Evolutionary conservation across 2,888 invertebrate genomes (phyloP), one percentile per base, ranked within the genome.

Genomic region (Xanthia togata): DNA sequence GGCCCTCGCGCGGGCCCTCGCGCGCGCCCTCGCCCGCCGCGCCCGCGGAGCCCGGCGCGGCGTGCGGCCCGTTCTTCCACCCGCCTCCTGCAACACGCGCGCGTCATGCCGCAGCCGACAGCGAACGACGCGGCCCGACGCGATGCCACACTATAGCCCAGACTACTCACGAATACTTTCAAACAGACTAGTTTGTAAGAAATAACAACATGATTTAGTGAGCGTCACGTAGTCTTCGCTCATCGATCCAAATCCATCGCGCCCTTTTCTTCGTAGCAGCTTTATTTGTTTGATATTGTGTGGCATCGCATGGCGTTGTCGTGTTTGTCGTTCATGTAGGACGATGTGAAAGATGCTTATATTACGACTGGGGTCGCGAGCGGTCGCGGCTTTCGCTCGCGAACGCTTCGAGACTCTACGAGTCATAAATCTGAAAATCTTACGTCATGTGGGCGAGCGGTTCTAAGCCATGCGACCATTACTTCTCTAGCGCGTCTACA

Each of bases 61-160:
- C 92, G 92, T 91, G 85, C 75, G 89, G 92, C 67, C 94, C 96
- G 93, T 95, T 96, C 94, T 95, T 96, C 97, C 95, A 97, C 82
- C 95, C 95, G 92, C 95, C 94, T 82, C 94, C 95, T 93, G 91
- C 75, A 87, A 89, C 85, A 80, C 70, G 57, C 74, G 31, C 65
- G 26, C 9, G 70, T 63, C 67, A 82, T 20, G 53, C 35, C 26
- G 11, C 47, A 11, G 26, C 55, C 55, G 1, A 69, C 59, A 3
- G 23, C 12, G 14, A 12, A 0, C 26, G 1, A 26, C 67, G 12
- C 59, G 26, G 23, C 14, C n/a, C 74, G 11, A 67, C 5, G 50
- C 53, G 64, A 72, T 63, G 31, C 38, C 35, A 47, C 55, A 26
- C 64, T 55, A 57, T n/a, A 8, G 26, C 47, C 2, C 2, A 62